Conservation (phyloP, 2,797 vertebrate species). For the Enteromius fasciolatus region DNA sequence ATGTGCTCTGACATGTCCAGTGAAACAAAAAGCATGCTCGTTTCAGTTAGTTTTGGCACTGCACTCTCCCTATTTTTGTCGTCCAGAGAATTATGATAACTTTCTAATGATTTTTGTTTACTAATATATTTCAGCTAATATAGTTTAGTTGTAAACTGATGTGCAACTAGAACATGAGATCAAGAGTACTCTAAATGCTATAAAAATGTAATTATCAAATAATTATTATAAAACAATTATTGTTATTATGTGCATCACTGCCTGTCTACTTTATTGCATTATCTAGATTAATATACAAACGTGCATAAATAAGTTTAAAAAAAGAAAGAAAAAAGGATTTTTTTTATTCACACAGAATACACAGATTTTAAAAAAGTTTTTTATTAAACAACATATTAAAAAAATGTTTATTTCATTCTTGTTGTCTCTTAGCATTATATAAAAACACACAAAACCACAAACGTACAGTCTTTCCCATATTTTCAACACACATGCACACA, state of each 20-base stretch:
- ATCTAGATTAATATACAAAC: neutral
- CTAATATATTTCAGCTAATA: neutral
- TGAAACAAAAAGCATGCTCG: neutral
- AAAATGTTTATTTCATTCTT: neutral
- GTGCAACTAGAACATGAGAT: neutral
- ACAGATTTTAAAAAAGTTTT: conserved; percentile 33
- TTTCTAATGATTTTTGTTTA: neutral
- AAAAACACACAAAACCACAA: conserved; percentile 45
- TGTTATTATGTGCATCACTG: neutral
- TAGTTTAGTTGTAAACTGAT: neutral
- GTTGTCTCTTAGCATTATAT: neutral
- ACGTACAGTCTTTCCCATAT: neutral
- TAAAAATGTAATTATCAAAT: too few species aligned
- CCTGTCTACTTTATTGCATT: neutral
- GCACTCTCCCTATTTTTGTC: neutral
- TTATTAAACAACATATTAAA: conserved; percentile 25
- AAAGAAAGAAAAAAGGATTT: neutral
- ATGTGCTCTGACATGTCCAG: neutral
- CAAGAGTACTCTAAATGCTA: neutral
- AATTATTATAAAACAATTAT: neutral
- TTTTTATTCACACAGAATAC: neutral
- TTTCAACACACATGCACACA: neutral
- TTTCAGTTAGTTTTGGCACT: neutral
- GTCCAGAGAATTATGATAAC: neutral
- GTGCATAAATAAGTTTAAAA: neutral